phyloP scores from a whole-genome alignment of 2,797 vertebrate genomes.

The Botia almorhae region DNA sequence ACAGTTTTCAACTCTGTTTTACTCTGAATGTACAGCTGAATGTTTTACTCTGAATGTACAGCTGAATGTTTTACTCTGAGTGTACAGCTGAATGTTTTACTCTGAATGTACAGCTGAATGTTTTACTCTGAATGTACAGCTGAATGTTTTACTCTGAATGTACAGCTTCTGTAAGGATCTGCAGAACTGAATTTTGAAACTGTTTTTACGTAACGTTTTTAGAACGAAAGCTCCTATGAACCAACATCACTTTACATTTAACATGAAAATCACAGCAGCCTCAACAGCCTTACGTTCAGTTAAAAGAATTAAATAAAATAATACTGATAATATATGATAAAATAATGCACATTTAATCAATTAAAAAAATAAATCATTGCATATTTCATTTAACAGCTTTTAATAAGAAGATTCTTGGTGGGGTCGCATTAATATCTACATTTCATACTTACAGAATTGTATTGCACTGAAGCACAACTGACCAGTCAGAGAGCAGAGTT shows the following conservation, averaged over 20 bases:
- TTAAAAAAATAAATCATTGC: neutral
- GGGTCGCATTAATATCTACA: neutral
- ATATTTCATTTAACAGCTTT: neutral
- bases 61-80: too few relatives aligned
- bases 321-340: neutral
- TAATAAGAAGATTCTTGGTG: too few relatives aligned
- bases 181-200: too few relatives aligned
- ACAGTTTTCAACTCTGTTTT: neutral
- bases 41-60: too few relatives aligned
- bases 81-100: too few relatives aligned
- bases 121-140: too few relatives aligned
- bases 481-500: neutral
- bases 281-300: too few relatives aligned
- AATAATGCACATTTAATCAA: neutral
- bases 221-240: too few relatives aligned
- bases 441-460: neutral
- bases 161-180: neutral
- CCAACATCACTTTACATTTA: too few relatives aligned
- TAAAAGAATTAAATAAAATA: too few relatives aligned
- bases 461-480: constrained; percentile 3
- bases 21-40: neutral
- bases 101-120: too few relatives aligned
- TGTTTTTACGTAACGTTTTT: too few relatives aligned
- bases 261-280: neutral
- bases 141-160: neutral